phyloP scores from a whole-genome alignment of 30 jellyfish, hydroid and myxozoan genomes.

The Calvadosia cruxmelitensis region DNA sequence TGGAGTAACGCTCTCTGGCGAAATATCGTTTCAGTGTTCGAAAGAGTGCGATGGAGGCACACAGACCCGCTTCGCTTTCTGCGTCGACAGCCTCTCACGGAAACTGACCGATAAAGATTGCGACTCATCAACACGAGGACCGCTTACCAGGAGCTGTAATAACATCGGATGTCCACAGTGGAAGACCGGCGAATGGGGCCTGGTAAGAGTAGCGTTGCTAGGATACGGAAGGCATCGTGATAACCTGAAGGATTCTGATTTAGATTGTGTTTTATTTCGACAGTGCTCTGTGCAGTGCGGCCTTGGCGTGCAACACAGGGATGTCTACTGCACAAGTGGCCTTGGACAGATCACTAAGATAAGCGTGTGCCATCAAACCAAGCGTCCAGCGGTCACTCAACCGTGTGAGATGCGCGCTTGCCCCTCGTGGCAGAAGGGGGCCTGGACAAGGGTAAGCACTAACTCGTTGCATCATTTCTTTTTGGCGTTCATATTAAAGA shows the following conservation, averaged over 20 bases:
- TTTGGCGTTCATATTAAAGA: no score
- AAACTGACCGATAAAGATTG: constrained; percentile 48
- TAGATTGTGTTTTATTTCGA: neutral
- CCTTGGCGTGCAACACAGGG: constrained; percentile 59
- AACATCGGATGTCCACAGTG: constrained; percentile 82
- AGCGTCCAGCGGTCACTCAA: constrained; percentile 40
- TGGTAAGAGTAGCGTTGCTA: no score
- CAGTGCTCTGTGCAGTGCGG: constrained; percentile 94
- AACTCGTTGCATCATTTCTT: no score
- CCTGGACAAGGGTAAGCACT: constrained; percentile 72
- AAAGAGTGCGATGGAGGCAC: constrained; percentile 75
- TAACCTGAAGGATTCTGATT: no score
- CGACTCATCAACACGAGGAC: constrained; percentile 19
- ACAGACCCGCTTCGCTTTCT: constrained; percentile 51
- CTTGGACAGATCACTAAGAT: constrained; percentile 18
- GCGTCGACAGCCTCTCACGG: constrained; percentile 59
- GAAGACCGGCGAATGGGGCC: constrained; percentile 77
- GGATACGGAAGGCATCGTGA: no score
- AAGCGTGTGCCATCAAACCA: constrained; percentile 34
- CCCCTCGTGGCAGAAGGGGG: constrained; percentile 80
- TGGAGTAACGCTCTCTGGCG: neutral
- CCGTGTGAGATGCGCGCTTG: constrained; percentile 76
- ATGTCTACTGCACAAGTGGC: constrained; percentile 65
- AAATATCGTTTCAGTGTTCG: constrained; percentile 38
- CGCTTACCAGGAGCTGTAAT: constrained; percentile 52